Conservation (phyloP, 2,113 vertebrate genomes). For the Bombycilla garrulus region DNA sequence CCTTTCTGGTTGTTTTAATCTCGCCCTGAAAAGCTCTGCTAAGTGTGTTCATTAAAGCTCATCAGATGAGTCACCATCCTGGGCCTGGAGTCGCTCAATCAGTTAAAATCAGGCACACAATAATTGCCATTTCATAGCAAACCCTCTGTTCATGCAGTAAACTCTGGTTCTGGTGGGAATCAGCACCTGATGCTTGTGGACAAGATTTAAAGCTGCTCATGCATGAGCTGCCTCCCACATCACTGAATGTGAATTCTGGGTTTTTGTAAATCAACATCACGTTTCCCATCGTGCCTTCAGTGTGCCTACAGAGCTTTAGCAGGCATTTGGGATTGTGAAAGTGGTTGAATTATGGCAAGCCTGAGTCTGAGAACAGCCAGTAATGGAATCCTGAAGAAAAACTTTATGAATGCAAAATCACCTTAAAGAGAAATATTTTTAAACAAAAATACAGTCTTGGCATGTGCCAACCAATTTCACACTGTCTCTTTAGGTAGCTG, state of each 20-base stretch:
- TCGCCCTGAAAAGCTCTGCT: background rate
- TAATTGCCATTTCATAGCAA: background rate
- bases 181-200: background rate
- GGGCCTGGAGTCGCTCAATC: background rate
- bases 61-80: slow-evolving; percentile 8
- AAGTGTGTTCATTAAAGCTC: slow-evolving; percentile 4
- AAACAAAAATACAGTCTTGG: background rate
- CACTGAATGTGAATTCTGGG: background rate
- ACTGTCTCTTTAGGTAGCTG: background rate
- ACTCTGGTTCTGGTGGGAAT: background rate
- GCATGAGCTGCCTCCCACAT: background rate
- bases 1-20: slow-evolving; percentile 16
- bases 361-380: background rate
- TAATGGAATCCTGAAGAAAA: background rate
- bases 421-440: background rate
- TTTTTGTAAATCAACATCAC: background rate
- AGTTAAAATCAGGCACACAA: background rate
- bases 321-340: background rate
- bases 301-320: background rate
- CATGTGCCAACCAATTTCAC: background rate
- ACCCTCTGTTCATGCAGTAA: background rate
- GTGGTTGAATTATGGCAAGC: background rate
- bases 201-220: background rate
- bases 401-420: background rate
- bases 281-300: background rate